Base-by-base conservation (phyloP, 2,888 invertebrate genomes). In the Calephelis perditalis region DNA sequence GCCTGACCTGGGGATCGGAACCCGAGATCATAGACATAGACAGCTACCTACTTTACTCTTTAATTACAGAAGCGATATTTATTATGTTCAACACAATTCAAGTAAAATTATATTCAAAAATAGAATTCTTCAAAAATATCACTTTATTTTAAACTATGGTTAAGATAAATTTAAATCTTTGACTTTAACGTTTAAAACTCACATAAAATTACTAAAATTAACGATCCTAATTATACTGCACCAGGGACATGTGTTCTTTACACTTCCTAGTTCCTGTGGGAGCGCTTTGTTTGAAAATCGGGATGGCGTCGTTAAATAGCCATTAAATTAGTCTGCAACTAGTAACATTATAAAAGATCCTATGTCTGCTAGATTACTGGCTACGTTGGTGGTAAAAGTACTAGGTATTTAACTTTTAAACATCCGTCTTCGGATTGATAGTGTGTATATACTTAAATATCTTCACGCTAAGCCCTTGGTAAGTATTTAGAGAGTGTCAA, bases 151-250 rank as follows among this genome's bases (percentile, higher is more conserved):
- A 5, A 47, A 9, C 7, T 9, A 8, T 7, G 15, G 15, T 47
- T 12, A 9, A 47, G 15, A 43, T 60, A 45, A 35, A 56, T 56
- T 49, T 56, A 44, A 47, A 55, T 55, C 56, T 15, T 56, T 52
- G 52, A 58, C 36, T 55, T 59, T 59, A 45, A 59, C 47, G 45
- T 55, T 60, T 70, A 66, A 70, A 71, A 70, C 61, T 57, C 40
- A 66, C 71, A 67, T 73, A 72, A 76, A 74, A 68, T 67, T 57
- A 61, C 62, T 60, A 65, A 67, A 65, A 71, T 67, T 71, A 69
- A 69, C 65, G 55, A 62, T 59, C 62, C 65, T 69, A 71, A 70
- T 69, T 65, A 68, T 65, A 63, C 61, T 49, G 44, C 52, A 67
- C 66, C 61, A 62, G 66, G 57, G 65, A 71, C 75, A 73, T 67